Evolutionary conservation across 2,797 vertebrate genomes (phyloP), one percentile per base, ranked within the genome.

Genomic region (Novumbra hubbsi): DNA sequence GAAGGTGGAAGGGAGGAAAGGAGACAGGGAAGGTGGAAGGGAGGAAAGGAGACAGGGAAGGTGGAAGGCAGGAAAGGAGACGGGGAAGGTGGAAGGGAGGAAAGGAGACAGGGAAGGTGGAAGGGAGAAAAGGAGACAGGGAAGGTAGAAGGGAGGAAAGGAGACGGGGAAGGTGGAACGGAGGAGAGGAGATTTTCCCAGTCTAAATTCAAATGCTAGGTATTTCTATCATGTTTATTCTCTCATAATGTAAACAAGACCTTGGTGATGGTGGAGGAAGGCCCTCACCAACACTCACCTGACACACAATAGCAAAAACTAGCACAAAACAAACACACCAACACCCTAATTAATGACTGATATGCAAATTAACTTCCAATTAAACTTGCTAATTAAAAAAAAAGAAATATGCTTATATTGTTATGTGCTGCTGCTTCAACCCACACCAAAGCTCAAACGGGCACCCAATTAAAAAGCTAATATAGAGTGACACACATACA

Each of bases 321-420:
- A 8, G n/a, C 14, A 12, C 57, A 21, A 69, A 32, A 50, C 27
- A 50, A 70, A 73, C 34, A 21, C 21, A 19, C 32, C 6, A 24
- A 24, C 57, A 60, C 72, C 75, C 14, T 60, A 65, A 79, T 74
- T 74, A 72, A 68, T 45, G 16, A 14, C 32, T 32, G 32, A 72
- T 73, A 76, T 65, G 49, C 27, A 67, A 64, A 72, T 68, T 21
- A 49, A 24, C 21, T 60, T 60, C 21, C 16, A 28, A 67, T 30
- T 48, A 63, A 27, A 62, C 57, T 76, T 38, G 34, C 57, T 57
- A 70, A 80, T 68, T 70, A 65, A 57, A 66, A 71, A 57, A 63
- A 71, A 60, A 48, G 49, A 63, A 19, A 34, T 32, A 65, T 17
- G n/a, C 19, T 68, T 24, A n/a, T 41, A 17, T 57, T n/a, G 11